A percentile compares a stretch with the other conserved stretches of the same genome.
These are phyloP conservation scores for Chlorodrepanis virens DNA, from an alignment of 2,113 vertebrate genomes.

Conservation along the genomic window DNA sequence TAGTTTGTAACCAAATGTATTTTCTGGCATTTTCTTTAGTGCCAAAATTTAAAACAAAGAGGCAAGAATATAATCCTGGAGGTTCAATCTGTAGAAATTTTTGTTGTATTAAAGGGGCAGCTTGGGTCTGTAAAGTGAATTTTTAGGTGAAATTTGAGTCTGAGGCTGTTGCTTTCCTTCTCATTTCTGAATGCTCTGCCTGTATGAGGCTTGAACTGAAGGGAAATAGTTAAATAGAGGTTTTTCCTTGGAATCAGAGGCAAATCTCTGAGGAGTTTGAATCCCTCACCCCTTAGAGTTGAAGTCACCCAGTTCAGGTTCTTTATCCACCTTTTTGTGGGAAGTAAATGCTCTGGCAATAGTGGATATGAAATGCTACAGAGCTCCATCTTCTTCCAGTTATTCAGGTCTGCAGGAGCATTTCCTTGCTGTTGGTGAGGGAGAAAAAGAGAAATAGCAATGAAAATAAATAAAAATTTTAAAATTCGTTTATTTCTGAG, in stretches of 20 bases:
- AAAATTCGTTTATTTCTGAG: neutral
- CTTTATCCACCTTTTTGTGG: neutral
- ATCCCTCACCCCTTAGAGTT: neutral
- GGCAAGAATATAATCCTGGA: neutral
- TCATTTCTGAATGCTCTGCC: neutral
- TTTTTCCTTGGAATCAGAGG: neutral
- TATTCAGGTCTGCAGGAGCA: neutral
- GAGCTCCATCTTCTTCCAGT: neutral
- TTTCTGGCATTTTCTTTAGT: neutral
- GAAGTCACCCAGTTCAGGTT: neutral
- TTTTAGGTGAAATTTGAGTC: neutral
- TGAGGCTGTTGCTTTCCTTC: neutral
- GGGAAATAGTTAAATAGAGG: neutral
- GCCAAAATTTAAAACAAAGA: neutral
- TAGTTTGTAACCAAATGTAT: neutral
- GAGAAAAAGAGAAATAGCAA: neutral
- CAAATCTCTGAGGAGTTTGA: neutral
- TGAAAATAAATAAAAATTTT: neutral
- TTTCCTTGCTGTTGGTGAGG: neutral
- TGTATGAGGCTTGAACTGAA: neutral
- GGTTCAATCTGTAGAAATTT: neutral
- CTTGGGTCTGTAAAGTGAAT: neutral
- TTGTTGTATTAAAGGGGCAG: neutral
- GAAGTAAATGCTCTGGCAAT: neutral
- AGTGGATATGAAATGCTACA: accelerated